phyloP scores from a whole-genome alignment of 2,797 vertebrate genomes.

The Thaleichthys pacificus region DNA sequence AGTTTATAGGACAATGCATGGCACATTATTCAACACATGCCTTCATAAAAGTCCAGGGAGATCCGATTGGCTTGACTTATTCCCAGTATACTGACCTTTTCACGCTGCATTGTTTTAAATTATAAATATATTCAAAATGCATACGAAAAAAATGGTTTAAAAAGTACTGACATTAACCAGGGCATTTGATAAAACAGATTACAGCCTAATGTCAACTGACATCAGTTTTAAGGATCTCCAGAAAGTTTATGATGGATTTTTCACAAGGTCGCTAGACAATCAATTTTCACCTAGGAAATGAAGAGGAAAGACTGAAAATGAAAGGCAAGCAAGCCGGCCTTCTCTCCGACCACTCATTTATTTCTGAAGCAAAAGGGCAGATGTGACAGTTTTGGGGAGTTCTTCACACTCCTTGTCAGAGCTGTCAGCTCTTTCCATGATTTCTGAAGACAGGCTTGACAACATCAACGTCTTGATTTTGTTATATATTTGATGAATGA shows the following conservation, averaged over 20 bases:
- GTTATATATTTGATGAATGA: constrained; percentile 37
- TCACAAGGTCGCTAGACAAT: constrained; percentile 28
- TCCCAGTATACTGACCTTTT: neutral
- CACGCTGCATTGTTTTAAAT: neutral
- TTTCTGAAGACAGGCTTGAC: constrained; percentile 60
- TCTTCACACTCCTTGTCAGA: constrained; percentile 67
- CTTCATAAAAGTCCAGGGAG: constrained; percentile 18
- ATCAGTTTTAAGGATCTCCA: constrained; percentile 17
- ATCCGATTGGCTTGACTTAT: constrained; percentile 15
- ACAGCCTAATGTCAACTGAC: constrained; percentile 9
- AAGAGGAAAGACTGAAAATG: constrained; percentile 49
- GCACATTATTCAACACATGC: constrained; percentile 31
- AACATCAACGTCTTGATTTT: constrained; percentile 72
- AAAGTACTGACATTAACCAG: neutral
- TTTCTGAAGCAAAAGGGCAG: constrained; percentile 66
- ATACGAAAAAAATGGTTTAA: neutral
- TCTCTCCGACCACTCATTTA: constrained; percentile 56
- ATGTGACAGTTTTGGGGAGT: constrained; percentile 65
- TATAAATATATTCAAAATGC: constrained; percentile 1
- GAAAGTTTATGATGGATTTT: constrained; percentile 32
- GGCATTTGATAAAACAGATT: constrained; percentile 13
- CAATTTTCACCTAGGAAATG: constrained; percentile 44
- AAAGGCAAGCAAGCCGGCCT: constrained; percentile 48
- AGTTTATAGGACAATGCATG: constrained; percentile 34
- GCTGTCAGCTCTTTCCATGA: constrained; percentile 62